These are phyloP conservation scores for Caenorhabditis sp. DNA, from an alignment of 2,888 invertebrate genomes.

Conservation along the genomic window DNA sequence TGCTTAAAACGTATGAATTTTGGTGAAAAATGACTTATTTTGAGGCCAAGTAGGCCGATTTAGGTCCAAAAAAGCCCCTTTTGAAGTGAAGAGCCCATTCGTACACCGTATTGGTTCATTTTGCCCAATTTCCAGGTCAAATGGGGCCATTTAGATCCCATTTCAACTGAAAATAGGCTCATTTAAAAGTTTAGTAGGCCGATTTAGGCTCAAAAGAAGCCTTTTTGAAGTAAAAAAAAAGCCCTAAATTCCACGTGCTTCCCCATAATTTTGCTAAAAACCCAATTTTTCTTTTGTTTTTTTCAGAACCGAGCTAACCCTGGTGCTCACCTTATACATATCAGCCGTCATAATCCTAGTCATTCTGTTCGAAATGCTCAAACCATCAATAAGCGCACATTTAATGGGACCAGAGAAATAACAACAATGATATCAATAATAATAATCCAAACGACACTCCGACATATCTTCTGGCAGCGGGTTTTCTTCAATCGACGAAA, in stretches of 20 bases:
- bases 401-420: neutral
- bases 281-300: neutral
- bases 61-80: too few species aligned
- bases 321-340: conserved; percentile 50
- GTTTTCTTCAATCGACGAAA: neutral
- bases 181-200: neutral
- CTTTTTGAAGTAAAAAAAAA: neutral
- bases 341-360: conserved; percentile 56
- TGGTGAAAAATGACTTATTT: too few species aligned
- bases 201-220: neutral
- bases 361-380: conserved; percentile 58
- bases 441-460: neutral
- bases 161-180: too few species aligned
- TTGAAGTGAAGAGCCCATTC: too few species aligned
- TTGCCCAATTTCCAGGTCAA: too few species aligned
- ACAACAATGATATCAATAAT: neutral
- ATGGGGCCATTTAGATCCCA: too few species aligned
- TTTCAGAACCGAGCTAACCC: conserved; percentile 31
- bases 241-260: neutral
- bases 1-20: too few species aligned
- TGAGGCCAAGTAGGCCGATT: too few species aligned
- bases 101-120: too few species aligned
- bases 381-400: conserved; percentile 49
- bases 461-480: neutral
- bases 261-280: neutral